Evolutionary conservation across 2,113 vertebrate genomes (phyloP), one percentile per base, ranked within the genome.

Genomic region (Nothobranchius furzeri): DNA sequence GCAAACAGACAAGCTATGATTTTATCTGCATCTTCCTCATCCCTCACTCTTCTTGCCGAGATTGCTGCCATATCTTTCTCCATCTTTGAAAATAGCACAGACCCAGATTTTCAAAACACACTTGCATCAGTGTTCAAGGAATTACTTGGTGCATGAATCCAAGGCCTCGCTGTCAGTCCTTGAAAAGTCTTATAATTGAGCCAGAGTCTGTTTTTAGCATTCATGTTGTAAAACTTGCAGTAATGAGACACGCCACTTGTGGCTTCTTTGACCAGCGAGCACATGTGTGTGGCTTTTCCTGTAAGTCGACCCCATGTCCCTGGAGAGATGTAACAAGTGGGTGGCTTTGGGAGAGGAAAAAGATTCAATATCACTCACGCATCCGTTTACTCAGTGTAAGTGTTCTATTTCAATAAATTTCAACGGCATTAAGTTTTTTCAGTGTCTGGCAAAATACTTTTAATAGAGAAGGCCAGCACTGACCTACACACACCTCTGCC

Each of bases 121-220:
- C 63, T 61, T 42, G 51, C 53, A 40, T 56, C 49, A 69, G 37
- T 64, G 75, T 13, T 69, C 48, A 77, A 77, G 74, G 30, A 20
- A 64, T 65, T 75, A 59, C 46, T 63, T 59, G 63, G 13, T 61
- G 35, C 6, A 59, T 14, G 67, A 62, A 78, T 36, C 72, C 43
- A 64, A 66, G 36, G 58, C 45, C 30, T 72, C 42, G 52, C 75
- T 72, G 67, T 68, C 35, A 13, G 70, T 51, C 55, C 30, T 61
- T 40, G 20, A 57, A 56, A 43, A 53, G 55, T 68, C 51, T 20
- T 3, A 24, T 57, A 68, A 66, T 40, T 68, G 42, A 58, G 60
- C 42, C 46, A 68, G 60, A 13, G 11, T 64, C 37, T 53, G 4
- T 24, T 3, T 40, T 25, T 17, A 14, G 51, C 12, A 49, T 72